Conservation (phyloP, 2,113 vertebrate genomes). For the Cyprinodon tularosa region DNA sequence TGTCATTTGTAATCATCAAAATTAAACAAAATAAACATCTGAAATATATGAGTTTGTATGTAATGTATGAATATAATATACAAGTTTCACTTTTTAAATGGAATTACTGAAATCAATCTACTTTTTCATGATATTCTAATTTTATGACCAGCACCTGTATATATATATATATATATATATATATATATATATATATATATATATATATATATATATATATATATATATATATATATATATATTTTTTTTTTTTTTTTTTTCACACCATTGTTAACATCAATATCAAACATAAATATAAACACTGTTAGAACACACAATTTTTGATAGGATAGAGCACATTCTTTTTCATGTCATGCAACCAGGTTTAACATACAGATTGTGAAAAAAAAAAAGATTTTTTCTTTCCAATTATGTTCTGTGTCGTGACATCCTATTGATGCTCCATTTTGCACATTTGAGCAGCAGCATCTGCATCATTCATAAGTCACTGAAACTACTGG, state of each 20-base stretch:
- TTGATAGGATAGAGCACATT: neutral
- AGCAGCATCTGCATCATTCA: constrained; percentile 42
- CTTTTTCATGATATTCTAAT: no score
- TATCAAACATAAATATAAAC: neutral
- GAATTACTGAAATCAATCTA: no score
- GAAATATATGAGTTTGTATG: no score
- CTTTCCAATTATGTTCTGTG: constrained; percentile 2
- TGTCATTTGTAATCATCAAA: no score
- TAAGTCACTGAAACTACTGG: constrained; percentile 64
- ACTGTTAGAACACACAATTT: neutral
- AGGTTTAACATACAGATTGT: neutral
- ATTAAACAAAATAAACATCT: no score
- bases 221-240: no score
- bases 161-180: no score
- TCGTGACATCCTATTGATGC: constrained; percentile 13
- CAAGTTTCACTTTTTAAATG: no score
- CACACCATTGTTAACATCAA: neutral
- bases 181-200: no score
- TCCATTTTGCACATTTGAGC: constrained; percentile 24
- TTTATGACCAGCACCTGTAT: no score
- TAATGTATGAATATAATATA: no score
- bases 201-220: no score
- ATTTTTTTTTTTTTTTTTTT: neutral
- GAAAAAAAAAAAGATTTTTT: neutral
- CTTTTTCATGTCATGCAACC: neutral